Evolutionary conservation across 2,888 invertebrate species (phyloP), one percentile per base, ranked within the genome.

Genomic region (Xestia sexstrigata): DNA sequence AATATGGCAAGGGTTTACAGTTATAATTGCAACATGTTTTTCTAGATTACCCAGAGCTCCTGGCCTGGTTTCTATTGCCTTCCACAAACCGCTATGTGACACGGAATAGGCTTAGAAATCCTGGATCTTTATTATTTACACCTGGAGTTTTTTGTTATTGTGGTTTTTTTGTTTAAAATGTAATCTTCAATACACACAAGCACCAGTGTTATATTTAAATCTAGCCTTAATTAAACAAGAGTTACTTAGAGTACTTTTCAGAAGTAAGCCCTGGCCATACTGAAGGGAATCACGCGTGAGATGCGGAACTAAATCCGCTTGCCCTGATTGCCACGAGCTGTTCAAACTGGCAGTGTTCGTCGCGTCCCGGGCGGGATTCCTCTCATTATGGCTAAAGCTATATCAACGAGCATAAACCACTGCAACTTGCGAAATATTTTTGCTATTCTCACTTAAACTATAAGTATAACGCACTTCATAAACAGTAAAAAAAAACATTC

Each of bases 41-140:
- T 83, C 85, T 85, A 74, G 83, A 81, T 81, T 79, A 69, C 68
- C 82, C 78, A 76, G 74, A 35, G 74, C 71, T 74, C 73, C 76
- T 74, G 63, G 62, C 76, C 81, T 75, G 81, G 70, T 83, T 83
- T 74, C 81, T 60, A 63, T 83, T 73, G 74, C 76, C 73, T 78
- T 74, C 60, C 62, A 78, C 65, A 79, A 82, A 81, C 87, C 79
- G 87, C 70, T 87, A 87, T 62, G 63, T 79, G 85, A 85, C 73
- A 87, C 82, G 69, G 78, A 72, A 80, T 66, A 74, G 62, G 60
- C 77, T 67, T n/a, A 20, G 26, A 74, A 70, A 79, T 73, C 66
- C 76, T 78, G 78, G 71, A 78, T 42, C 69, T 63, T 49, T 63
- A 52, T 47, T 55, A 68, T 78, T 42, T 1, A 70, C 6, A 15